phyloP scores from a whole-genome alignment of 1,140 invertebrate species.

The Leptonema lineaticorne region DNA sequence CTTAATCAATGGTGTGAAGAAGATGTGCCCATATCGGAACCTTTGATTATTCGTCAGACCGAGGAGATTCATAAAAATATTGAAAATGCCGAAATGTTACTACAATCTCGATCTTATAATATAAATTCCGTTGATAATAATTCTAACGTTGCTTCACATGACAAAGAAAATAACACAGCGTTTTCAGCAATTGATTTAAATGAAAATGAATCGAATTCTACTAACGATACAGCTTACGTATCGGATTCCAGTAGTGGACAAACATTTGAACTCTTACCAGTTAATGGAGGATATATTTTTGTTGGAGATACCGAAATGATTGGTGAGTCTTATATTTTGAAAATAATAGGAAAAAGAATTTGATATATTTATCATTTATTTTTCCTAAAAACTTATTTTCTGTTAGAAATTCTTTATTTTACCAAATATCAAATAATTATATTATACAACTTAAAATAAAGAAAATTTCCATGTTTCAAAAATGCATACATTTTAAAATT shows the following conservation, averaged over 20 bases:
- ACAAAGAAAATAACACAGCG: background rate
- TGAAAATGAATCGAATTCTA: background rate
- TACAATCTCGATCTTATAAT: background rate
- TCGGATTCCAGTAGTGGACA: conserved; percentile 1
- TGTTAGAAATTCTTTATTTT: no score
- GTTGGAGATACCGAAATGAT: conserved; percentile 46
- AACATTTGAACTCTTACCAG: conserved; percentile 47
- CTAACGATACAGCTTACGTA: background rate
- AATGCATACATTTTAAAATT: no score
- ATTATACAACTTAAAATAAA: no score
- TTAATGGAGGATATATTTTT: conserved; percentile 51
- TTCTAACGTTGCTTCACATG: background rate
- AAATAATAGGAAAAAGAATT: no score
- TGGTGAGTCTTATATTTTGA: conserved; percentile 44
- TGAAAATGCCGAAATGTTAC: background rate
- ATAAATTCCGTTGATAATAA: no score
- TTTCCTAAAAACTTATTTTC: no score
- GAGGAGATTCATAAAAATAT: conserved; percentile 11
- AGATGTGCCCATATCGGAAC: conserved; percentile 46
- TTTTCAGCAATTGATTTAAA: background rate
- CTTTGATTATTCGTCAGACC: conserved; percentile 22
- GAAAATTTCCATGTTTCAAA: no score
- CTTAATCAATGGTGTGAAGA: conserved; percentile 55
- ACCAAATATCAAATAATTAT: no score
- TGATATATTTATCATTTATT: no score